A percentile compares a stretch with the other conserved stretches of the same genome.
Evolutionary conservation across 2,113 vertebrate genomes (phyloP).

Genomic region (Micronycteris hirsuta): DNA sequence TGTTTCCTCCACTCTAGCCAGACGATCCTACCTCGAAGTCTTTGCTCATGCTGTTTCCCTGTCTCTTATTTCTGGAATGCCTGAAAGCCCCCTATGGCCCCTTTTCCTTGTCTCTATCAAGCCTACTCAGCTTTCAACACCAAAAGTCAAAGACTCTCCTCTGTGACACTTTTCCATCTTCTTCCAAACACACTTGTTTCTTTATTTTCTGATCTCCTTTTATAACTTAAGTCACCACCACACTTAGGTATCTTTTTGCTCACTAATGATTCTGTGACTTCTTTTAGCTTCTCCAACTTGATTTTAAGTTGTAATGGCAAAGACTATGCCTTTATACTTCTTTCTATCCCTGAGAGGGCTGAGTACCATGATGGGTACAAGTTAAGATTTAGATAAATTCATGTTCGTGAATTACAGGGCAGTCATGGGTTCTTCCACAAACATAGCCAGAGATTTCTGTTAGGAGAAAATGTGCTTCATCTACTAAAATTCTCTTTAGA

Average conservation of each 20-base stretch:
- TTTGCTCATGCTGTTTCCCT: background rate
- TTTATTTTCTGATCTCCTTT: slow-evolving; percentile 20
- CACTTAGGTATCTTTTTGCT: background rate
- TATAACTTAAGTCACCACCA: background rate
- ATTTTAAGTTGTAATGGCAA: background rate
- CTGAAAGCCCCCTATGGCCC: background rate
- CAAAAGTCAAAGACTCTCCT: background rate
- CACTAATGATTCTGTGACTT: background rate
- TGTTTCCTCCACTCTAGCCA: background rate
- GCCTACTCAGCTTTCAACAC: background rate
- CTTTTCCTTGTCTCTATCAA: background rate
- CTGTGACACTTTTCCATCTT: background rate
- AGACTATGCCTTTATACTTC: background rate
- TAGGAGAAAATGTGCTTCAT: slow-evolving; percentile 19
- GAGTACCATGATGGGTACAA: background rate
- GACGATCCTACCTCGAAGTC: background rate
- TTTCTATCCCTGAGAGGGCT: background rate
- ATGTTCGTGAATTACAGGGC: background rate
- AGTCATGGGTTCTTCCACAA: background rate
- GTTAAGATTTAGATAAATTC: slow-evolving; percentile 7
- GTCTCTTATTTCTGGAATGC: background rate
- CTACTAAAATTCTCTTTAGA: slow-evolving; percentile 44
- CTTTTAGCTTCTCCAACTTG: background rate
- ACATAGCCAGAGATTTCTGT: slow-evolving; percentile 4
- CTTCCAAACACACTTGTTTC: background rate